A percentile compares a stretch with the other conserved stretches of the same genome.
These are phyloP conservation scores for Crepidodera aurea DNA, from an alignment of 2,888 invertebrate species.

Conservation along the genomic window DNA sequence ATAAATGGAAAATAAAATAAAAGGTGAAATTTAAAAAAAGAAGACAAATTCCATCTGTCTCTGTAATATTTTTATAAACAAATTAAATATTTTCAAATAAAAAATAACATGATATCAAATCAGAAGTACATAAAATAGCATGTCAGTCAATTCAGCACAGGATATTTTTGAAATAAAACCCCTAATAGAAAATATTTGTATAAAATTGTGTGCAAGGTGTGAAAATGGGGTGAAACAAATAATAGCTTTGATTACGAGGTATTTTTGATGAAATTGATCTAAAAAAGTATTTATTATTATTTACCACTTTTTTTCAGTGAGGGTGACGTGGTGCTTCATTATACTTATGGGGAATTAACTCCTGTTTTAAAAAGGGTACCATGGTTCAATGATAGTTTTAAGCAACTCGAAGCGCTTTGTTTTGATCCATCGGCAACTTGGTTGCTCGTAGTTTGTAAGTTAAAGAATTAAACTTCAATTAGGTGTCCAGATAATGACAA, in stretches of 20 bases:
- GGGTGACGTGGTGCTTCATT: slow-evolving; percentile 58
- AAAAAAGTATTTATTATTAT: background rate
- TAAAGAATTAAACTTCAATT: background rate
- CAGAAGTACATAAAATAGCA: slow-evolving; percentile 21
- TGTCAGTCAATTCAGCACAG: slow-evolving; percentile 43
- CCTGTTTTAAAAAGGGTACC: slow-evolving; percentile 58
- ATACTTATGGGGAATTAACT: slow-evolving; percentile 59
- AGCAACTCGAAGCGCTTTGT: slow-evolving; percentile 73
- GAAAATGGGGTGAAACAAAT: slow-evolving; percentile 61
- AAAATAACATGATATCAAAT: slow-evolving; percentile 29
- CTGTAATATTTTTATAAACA: slow-evolving; percentile 4
- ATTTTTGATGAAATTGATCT: slow-evolving; percentile 29
- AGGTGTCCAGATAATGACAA: background rate
- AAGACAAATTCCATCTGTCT: too few relatives aligned
- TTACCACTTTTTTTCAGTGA: slow-evolving; percentile 52
- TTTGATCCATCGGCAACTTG: slow-evolving; percentile 86
- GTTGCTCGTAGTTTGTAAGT: slow-evolving; percentile 71
- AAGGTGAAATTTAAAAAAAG: too few relatives aligned
- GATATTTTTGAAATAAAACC: slow-evolving; percentile 59
- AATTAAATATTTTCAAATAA: slow-evolving; percentile 6
- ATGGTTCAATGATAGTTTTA: slow-evolving; percentile 58
- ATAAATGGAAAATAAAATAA: too few relatives aligned
- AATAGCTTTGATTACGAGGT: slow-evolving; percentile 53
- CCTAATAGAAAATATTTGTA: slow-evolving; percentile 57
- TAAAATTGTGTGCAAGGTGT: slow-evolving; percentile 57